Base-by-base conservation (phyloP, 2,113 vertebrate genomes). In the Leucoraja erinaceus region DNA sequence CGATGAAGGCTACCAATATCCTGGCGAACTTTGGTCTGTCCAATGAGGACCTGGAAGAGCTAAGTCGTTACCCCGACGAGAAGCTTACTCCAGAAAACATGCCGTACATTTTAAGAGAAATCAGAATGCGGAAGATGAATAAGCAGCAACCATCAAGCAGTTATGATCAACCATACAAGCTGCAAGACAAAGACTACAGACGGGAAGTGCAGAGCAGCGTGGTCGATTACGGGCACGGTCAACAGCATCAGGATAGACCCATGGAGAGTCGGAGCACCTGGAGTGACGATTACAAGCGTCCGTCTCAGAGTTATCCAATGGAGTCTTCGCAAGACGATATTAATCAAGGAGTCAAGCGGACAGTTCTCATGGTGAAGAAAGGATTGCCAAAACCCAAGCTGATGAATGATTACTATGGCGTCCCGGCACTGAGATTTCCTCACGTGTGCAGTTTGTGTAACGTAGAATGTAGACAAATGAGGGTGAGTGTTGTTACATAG, bases 401-500 rank as follows among this genome's bases (percentile, higher is more conserved):
- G 98, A 98, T 98, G 97, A 97, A 97, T 61, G 98, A 99, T 97
- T 99, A 98, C 96, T 97, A 97, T 28, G 97, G 97, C 3, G 96
- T 97, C 0, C 97, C 97, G 66, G 98, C 98, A 25, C 97, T 96
- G 96, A 96, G 96, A 96, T 98, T 99, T 96, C 97, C 98, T 93
- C 98, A 99, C 97, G 97, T 98, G 95, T 99, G 98, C 97, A 98
- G 97, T 97, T 97, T 99, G 93, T 99, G 98, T 98, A 97, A 96
- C 97, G 93, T 97, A 98, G 97, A 98, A 95, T 99, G 97, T 97
- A 95, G 95, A 96, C 95, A 96, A 94, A 96, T 98, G 95, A 97
- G 98, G 98, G 98, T 99, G 97, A 99, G 98, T 98, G 95, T 93
- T 95, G 96, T 95, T 96, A 93, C 68, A 95, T 91, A 91, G 90